Conservation (phyloP, 1,140 invertebrate species). For the Zaprionus ornatus region DNA sequence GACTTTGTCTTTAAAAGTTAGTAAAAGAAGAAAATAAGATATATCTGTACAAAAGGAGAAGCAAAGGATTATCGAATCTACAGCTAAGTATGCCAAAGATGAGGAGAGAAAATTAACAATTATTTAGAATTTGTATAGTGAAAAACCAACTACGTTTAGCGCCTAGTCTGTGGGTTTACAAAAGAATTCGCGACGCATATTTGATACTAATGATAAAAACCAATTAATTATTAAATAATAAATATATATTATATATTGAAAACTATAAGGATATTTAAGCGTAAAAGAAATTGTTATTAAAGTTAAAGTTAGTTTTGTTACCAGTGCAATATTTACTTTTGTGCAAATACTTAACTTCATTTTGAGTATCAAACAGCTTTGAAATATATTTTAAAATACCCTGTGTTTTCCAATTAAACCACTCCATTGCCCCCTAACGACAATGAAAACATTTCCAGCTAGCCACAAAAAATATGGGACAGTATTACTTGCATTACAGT, state of each 20-base stretch:
- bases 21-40: conserved; percentile 32
- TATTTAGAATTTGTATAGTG: conserved; percentile 79
- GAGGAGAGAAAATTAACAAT: conserved; percentile 57
- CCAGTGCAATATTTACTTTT: conserved; percentile 75
- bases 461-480: conserved; percentile 41
- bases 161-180: conserved; percentile 65
- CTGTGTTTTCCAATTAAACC: not conserved
- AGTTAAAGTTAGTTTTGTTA: conserved; percentile 81
- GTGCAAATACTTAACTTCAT: conserved; percentile 50
- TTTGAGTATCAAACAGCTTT: conserved; percentile 48
- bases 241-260: conserved; percentile 57
- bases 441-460: conserved; percentile 18
- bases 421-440: not conserved
- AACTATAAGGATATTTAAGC: conserved; percentile 56
- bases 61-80: conserved; percentile 71
- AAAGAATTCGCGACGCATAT: conserved; percentile 53
- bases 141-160: conserved; percentile 60
- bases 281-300: conserved; percentile 74
- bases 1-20: conserved; percentile 45
- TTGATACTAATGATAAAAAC: conserved; percentile 75
- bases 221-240: conserved; percentile 69
- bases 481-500: conserved; percentile 50
- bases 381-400: conserved; percentile 8
- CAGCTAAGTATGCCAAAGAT: conserved; percentile 83
- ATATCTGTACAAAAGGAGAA: conserved; percentile 65